These are phyloP conservation scores for Andrena chrysosceles DNA, from an alignment of 2,888 invertebrate species.

Conservation along the genomic window DNA sequence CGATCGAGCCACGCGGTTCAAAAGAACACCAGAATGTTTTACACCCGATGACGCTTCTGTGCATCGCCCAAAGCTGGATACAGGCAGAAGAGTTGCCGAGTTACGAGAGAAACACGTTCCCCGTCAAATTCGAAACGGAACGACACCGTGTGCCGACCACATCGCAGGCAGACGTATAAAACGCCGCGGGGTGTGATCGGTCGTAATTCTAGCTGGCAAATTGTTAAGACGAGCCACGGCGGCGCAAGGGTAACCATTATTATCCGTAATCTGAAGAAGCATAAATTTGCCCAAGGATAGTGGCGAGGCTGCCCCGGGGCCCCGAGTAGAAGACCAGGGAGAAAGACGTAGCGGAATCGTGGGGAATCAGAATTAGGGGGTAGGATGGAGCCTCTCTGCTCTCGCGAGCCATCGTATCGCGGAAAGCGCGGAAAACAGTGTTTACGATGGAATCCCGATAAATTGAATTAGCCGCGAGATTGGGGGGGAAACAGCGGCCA, in stretches of 20 bases:
- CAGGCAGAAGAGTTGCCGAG: background rate
- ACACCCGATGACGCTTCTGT: background rate
- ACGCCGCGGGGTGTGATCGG: conserved; percentile 51
- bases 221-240: conserved; percentile 56
- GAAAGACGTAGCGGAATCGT: conserved; percentile 44
- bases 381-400: background rate
- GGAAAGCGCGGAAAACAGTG: conserved; percentile 33
- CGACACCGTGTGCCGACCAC: conserved; percentile 39
- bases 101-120: background rate
- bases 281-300: conserved; percentile 65
- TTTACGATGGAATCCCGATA: conserved; percentile 27
- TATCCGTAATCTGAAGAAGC: conserved; percentile 65
- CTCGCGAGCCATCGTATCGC: background rate
- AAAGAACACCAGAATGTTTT: background rate
- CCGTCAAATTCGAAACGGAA: background rate
- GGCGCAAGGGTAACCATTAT: conserved; percentile 63
- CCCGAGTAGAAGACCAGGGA: conserved; percentile 12
- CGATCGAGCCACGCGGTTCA: too few relatives aligned
- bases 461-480: conserved; percentile 25
- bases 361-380: conserved; percentile 52
- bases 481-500: background rate
- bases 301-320: conserved; percentile 31
- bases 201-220: conserved; percentile 63
- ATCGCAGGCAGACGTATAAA: conserved; percentile 35
- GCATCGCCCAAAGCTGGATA: background rate